Percentiles rank a stretch among this genome's conserved stretches.
phyloP scores from a whole-genome alignment of 2,888 invertebrate species.

The Caenorhabditis afra region DNA sequence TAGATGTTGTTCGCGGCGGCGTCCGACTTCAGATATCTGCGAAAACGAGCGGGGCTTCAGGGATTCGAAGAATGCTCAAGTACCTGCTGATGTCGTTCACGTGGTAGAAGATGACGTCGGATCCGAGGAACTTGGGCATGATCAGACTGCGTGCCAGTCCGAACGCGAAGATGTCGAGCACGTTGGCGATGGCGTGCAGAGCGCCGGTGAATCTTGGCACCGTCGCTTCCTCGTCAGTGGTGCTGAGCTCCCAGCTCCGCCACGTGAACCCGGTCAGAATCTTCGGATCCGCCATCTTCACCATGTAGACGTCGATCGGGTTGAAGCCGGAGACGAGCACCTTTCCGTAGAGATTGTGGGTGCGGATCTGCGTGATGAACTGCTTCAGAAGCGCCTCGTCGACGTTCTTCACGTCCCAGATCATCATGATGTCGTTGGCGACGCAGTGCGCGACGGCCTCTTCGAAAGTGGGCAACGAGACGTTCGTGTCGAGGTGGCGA shows the following conservation, averaged over 20 bases:
- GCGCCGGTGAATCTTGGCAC: conserved; percentile 30
- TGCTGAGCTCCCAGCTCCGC: conserved; percentile 55
- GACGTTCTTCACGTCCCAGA: conserved; percentile 60
- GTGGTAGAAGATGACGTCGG: conserved; percentile 58
- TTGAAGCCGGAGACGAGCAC: conserved; percentile 55
- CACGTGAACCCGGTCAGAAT: conserved; percentile 59
- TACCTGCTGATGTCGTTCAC: conserved; percentile 58
- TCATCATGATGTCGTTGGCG: conserved; percentile 47
- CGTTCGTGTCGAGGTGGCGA: conserved; percentile 40
- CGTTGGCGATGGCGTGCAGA: conserved; percentile 32
- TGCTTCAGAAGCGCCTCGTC: conserved; percentile 45
- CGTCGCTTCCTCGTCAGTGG: conserved; percentile 47
- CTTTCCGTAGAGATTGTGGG: conserved; percentile 50
- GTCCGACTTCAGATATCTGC: conserved; percentile 37
- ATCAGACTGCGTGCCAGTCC: conserved; percentile 37
- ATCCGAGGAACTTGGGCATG: conserved; percentile 53
- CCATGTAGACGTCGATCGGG: conserved; percentile 47
- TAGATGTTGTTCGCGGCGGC: conserved; percentile 54
- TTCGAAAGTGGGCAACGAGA: conserved; percentile 49
- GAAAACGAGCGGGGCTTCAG: not conserved
- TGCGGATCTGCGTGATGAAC: conserved; percentile 46
- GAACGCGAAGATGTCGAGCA: conserved; percentile 36
- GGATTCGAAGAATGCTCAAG: not conserved
- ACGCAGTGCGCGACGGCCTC: conserved; percentile 52
- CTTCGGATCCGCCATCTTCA: conserved; percentile 51